A percentile compares a stretch with the other conserved stretches of the same genome.
Conservation (phyloP, 2,888 invertebrate genomes). For the Ophion obscuratus region DNA sequence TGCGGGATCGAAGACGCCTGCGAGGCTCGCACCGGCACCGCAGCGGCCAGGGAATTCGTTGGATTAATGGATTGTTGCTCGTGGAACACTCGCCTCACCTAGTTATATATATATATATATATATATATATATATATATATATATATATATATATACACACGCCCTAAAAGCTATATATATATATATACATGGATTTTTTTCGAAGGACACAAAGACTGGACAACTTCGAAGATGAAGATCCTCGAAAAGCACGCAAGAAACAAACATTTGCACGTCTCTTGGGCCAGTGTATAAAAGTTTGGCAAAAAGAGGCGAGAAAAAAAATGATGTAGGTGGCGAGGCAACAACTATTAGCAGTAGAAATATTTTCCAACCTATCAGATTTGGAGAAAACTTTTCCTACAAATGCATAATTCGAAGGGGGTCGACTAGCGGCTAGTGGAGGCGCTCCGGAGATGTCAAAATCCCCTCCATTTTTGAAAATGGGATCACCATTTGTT, state of each 20-base stretch:
- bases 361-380: no score
- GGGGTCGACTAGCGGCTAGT: no score
- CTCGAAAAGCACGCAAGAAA: slow-evolving; percentile 29
- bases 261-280: slow-evolving; percentile 51
- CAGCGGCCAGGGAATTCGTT: slow-evolving; percentile 52
- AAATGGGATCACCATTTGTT: no score
- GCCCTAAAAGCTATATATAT: no score
- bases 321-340: background rate
- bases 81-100: slow-evolving; percentile 17
- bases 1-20: slow-evolving; percentile 49
- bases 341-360: no score
- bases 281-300: slow-evolving; percentile 41
- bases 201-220: background rate
- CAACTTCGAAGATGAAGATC: slow-evolving; percentile 59
- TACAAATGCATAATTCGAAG: no score
- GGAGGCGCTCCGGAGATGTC: no score
- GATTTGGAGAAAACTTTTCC: no score
- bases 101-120: no score
- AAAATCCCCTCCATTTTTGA: no score
- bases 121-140: no score
- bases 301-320: background rate
- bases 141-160: no score
- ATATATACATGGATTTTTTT: slow-evolving; percentile 26
- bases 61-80: slow-evolving; percentile 60
- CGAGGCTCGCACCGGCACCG: slow-evolving; percentile 6